These are phyloP conservation scores for Coendou prehensilis DNA, from an alignment of 2,797 vertebrate species.

Conservation along the genomic window DNA sequence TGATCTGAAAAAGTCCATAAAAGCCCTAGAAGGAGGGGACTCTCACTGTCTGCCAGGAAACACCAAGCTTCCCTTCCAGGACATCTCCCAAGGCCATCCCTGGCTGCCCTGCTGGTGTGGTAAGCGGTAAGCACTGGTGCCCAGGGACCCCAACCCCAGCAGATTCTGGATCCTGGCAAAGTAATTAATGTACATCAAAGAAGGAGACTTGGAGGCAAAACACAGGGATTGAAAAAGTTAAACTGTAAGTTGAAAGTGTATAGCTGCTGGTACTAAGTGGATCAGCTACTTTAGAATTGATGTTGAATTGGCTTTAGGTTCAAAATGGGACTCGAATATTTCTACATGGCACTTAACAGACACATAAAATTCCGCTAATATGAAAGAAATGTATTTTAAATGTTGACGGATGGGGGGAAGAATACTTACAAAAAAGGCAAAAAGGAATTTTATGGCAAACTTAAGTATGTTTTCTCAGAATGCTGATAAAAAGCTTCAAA, in stretches of 20 bases:
- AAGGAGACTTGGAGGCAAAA: slow-evolving; percentile 51
- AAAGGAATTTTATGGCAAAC: slow-evolving; percentile 32
- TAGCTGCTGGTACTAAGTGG: not conserved
- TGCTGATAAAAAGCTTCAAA: slow-evolving; percentile 48
- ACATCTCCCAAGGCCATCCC: not conserved
- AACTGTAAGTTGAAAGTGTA: slow-evolving; percentile 19
- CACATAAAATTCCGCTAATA: slow-evolving; percentile 66
- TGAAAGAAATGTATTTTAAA: slow-evolving; percentile 67
- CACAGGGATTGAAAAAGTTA: slow-evolving; percentile 10
- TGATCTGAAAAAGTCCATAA: not conserved
- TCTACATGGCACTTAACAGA: slow-evolving; percentile 54
- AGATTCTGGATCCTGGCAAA: not conserved
- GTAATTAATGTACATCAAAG: slow-evolving; percentile 9
- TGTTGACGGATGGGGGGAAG: slow-evolving; percentile 24
- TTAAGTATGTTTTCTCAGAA: slow-evolving; percentile 44
- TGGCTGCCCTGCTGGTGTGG: not conserved
- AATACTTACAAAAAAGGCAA: slow-evolving; percentile 56
- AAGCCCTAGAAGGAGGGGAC: not conserved
- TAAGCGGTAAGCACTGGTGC: not conserved
- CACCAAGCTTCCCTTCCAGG: not conserved
- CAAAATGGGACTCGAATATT: slow-evolving; percentile 63
- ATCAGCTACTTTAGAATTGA: slow-evolving; percentile 58
- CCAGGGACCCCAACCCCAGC: not conserved
- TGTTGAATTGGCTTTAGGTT: slow-evolving; percentile 47
- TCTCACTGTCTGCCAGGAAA: not conserved